Evolutionary conservation across 2,113 vertebrate species (phyloP).

Genomic region (Callionymus lyra): DNA sequence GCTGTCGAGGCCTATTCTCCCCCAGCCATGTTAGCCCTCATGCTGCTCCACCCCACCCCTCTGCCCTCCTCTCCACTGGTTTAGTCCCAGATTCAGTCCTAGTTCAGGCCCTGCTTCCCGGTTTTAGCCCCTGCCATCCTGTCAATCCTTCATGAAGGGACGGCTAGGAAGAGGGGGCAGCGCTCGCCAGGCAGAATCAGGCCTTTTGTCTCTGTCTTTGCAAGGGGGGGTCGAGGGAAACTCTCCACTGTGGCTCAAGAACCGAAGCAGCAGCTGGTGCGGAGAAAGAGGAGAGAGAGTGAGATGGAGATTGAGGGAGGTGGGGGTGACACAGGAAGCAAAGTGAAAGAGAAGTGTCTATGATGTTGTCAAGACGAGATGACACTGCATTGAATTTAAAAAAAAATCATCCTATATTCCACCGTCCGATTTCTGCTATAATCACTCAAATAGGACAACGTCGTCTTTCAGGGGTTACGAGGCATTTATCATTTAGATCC

Average conservation of each 20-base stretch:
- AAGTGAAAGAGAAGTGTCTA: conserved; percentile 6
- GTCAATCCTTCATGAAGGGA: conserved; percentile 38
- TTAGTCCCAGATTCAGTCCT: conserved; percentile 49
- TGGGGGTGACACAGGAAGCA: conserved; percentile 21
- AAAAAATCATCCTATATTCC: too few species aligned
- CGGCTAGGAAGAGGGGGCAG: conserved; percentile 54
- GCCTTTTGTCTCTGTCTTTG: conserved; percentile 67
- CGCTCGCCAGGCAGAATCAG: conserved; percentile 63
- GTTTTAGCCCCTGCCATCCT: conserved; percentile 32
- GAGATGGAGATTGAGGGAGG: conserved; percentile 36
- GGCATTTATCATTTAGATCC: too few species aligned
- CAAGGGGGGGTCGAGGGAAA: conserved; percentile 30
- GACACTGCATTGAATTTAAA: too few species aligned
- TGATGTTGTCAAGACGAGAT: conserved; percentile 4
- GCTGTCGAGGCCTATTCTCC: conserved; percentile 54
- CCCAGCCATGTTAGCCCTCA: conserved; percentile 36
- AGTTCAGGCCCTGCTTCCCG: conserved; percentile 46
- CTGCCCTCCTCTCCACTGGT: conserved; percentile 36
- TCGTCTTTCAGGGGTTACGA: too few species aligned
- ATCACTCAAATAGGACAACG: too few species aligned
- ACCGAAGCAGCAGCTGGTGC: conserved; percentile 57
- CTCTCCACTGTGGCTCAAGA: conserved; percentile 55
- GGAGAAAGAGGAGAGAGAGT: conserved; percentile 39
- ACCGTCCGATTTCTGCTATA: too few species aligned
- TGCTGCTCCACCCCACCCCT: conserved; percentile 24